A percentile compares a stretch with the other conserved stretches of the same genome.
phyloP scores from a whole-genome alignment of 2,888 invertebrate genomes.

The Drosophila setosimentum region DNA sequence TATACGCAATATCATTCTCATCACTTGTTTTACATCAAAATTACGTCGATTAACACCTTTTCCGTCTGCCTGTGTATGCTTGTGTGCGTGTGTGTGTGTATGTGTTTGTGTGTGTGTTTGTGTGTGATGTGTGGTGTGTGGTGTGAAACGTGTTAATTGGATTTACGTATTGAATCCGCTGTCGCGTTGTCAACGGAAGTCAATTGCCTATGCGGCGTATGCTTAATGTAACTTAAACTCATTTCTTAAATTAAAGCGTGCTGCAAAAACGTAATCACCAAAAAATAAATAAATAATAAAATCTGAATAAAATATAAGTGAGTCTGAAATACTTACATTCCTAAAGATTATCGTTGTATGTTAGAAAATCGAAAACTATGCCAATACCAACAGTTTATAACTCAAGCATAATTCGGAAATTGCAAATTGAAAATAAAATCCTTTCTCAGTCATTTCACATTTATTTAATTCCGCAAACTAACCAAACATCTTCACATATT shows the following conservation, averaged over 20 bases:
- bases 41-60: conserved; percentile 76
- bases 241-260: background rate
- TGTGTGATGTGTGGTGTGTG: conserved; percentile 14
- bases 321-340: background rate
- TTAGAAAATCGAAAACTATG: background rate
- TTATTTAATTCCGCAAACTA: background rate
- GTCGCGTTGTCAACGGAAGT: conserved; percentile 50
- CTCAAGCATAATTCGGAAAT: background rate
- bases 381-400: background rate
- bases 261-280: background rate
- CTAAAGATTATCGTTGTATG: background rate
- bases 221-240: conserved; percentile 39
- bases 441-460: background rate
- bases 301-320: background rate
- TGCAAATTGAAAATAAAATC: background rate
- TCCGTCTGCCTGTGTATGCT: conserved; percentile 2
- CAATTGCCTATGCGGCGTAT: conserved; percentile 57
- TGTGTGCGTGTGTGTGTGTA: conserved; percentile 10
- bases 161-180: conserved; percentile 74
- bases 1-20: conserved; percentile 75
- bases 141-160: conserved; percentile 71
- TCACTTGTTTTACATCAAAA: conserved; percentile 73
- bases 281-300: background rate
- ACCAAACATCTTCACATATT: background rate
- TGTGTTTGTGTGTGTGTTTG: conserved; percentile 18